Conservation (phyloP, 2,113 vertebrate species). For the Fulica atra region DNA sequence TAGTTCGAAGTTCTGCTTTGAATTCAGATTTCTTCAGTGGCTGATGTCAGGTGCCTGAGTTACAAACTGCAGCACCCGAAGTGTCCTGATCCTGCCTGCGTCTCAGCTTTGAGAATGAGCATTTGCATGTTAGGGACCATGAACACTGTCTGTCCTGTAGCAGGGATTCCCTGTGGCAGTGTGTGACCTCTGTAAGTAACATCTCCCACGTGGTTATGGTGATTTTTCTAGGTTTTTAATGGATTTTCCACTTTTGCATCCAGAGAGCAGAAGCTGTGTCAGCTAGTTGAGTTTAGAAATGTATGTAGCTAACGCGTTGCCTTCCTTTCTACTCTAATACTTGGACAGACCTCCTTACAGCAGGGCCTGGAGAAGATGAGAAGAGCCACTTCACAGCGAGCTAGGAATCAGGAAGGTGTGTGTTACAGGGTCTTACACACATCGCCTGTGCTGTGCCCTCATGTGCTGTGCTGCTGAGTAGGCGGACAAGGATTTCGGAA, state of each 20-base stretch:
- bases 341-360: neutral
- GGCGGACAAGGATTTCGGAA: neutral
- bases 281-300: neutral
- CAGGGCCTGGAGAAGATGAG: neutral
- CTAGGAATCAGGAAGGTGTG: neutral
- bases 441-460: neutral
- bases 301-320: neutral
- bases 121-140: neutral
- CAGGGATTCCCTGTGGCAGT: neutral
- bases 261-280: neutral
- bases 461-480: neutral
- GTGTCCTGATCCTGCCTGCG: neutral
- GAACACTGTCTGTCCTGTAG: neutral
- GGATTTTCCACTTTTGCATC: neutral
- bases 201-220: neutral
- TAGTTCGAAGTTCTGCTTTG: neutral
- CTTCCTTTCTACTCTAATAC: neutral
- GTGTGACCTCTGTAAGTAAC: neutral
- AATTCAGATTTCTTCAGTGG: neutral
- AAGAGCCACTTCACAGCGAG: neutral
- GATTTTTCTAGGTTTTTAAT: neutral
- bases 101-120: neutral
- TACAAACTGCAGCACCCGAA: neutral
- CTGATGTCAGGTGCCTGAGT: neutral
- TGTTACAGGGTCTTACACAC: neutral